Percentiles rank a stretch among this genome's conserved stretches.
These are phyloP conservation scores for Hyperoplus lanceolatus DNA, from an alignment of 2,797 vertebrate genomes.

Conservation along the genomic window DNA sequence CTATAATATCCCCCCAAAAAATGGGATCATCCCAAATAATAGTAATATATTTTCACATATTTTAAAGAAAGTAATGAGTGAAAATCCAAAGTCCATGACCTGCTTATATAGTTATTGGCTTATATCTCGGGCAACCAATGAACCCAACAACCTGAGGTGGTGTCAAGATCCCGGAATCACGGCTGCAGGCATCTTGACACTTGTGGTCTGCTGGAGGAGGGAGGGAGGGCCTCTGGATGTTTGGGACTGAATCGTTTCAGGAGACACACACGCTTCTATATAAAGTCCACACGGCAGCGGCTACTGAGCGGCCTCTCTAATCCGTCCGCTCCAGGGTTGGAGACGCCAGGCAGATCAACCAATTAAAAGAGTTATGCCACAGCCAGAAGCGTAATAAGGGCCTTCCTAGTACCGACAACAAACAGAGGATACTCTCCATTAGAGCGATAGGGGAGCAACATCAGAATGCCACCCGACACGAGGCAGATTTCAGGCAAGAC, in stretches of 20 bases:
- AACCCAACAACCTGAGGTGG: constrained; percentile 62
- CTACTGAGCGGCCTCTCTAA: constrained; percentile 78
- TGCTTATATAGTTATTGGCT: neutral
- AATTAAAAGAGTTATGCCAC: constrained; percentile 83
- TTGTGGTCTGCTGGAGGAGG: constrained; percentile 13
- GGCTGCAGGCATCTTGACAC: constrained; percentile 47
- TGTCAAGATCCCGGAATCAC: constrained; percentile 40
- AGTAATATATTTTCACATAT: neutral
- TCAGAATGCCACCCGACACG: constrained; percentile 78
- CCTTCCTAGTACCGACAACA: constrained; percentile 71
- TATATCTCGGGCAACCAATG: constrained; percentile 22
- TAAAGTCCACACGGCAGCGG: constrained; percentile 75
- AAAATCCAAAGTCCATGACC: neutral
- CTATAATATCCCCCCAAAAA: too few relatives aligned
- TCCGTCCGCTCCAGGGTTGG: constrained; percentile 69
- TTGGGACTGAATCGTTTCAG: constrained; percentile 68
- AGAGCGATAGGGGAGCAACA: constrained; percentile 69
- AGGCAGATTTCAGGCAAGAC: constrained; percentile 73
- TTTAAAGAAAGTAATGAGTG: neutral
- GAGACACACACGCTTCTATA: constrained; percentile 73
- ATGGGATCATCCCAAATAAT: neutral
- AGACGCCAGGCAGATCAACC: constrained; percentile 88
- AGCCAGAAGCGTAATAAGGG: constrained; percentile 64
- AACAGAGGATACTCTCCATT: constrained; percentile 76
- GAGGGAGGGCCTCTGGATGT: constrained; percentile 38